Conservation (phyloP, 2,888 invertebrate genomes). For the Dryobota labecula region DNA sequence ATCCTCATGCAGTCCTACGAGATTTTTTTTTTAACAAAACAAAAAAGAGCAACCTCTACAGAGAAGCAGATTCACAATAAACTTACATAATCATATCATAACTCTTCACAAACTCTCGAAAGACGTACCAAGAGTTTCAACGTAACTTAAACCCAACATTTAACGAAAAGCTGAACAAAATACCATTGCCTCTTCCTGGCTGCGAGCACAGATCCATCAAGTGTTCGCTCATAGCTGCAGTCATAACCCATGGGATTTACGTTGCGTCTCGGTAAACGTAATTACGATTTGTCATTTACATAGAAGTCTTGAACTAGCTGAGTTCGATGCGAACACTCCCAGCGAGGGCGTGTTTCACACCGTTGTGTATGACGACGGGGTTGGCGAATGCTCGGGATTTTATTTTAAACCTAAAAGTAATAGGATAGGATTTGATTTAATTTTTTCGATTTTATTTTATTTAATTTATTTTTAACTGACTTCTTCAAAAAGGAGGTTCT, state of each 20-base stretch:
- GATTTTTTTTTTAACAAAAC: neutral
- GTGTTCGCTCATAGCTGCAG: conserved; percentile 40
- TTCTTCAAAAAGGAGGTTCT: too few relatives aligned
- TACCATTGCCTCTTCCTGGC: conserved; percentile 42
- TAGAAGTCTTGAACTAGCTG: conserved; percentile 67
- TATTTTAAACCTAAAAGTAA: too few relatives aligned
- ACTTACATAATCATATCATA: neutral
- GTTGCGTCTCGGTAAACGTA: conserved; percentile 57
- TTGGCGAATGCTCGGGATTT: conserved; percentile 19
- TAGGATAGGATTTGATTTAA: too few relatives aligned
- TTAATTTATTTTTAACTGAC: too few relatives aligned
- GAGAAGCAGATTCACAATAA: conserved; percentile 1
- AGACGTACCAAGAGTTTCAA: conserved; percentile 7
- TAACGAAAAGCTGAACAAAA: conserved; percentile 17
- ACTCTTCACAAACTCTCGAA: conserved; percentile 1
- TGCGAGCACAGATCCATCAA: conserved; percentile 47
- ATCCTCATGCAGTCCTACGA: neutral
- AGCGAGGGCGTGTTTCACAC: conserved; percentile 46
- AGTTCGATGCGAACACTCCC: conserved; percentile 56
- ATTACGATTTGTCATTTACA: conserved; percentile 75
- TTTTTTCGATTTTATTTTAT: too few relatives aligned
- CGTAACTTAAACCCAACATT: neutral
- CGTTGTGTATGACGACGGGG: conserved; percentile 30
- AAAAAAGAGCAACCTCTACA: too few relatives aligned
- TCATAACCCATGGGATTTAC: conserved; percentile 54